Base-by-base conservation (phyloP, 2,113 vertebrate genomes). In the Papio anubis region DNA sequence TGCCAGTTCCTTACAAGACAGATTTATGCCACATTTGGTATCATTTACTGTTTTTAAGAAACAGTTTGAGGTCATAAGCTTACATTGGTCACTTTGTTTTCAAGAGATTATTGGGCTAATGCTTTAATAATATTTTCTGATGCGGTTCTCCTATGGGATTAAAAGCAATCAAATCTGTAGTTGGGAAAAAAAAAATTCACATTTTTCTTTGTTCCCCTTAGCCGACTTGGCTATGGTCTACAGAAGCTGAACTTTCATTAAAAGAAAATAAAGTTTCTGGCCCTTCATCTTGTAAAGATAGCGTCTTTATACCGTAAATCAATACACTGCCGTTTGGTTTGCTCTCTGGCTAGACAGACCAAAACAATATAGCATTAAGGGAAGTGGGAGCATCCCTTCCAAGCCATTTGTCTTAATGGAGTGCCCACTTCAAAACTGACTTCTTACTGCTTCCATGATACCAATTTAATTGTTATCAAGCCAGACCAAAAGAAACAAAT, bases 261-360 rank as follows among this genome's bases (percentile, higher is more conserved):
- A 94, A 96, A 96, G 94, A 91, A 98, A 96, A 97, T 86, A 98
- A 88, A 97, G 93, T 97, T 94, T 92, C 94, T 92, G 92, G 91
- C 30, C 88, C 90, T 97, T 97, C 95, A 89, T 96, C 97, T 97
- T 93, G 83, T 92, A 92, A 95, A 95, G 94, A 82, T 93, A 93
- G 95, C 8, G 0, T 97, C 92, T 97, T 96, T 88, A 96, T 96
- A 93, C 79, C 2, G 2, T 93, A 92, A 97, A 93, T 98, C 92
- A 92, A 96, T 96, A 97, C 35, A 59, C 68, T 73, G 87, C 82
- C 80, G 43, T 80, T 91, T 48, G 86, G 86, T 95, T 97, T 96
- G 86, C 79, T 97, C 96, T 96, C 59, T 6, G 0, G 64, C 82
- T 61, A 90, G 72, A 94, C 79, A 96, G 92, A 96, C 61, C 86